Evolutionary conservation across 2,888 invertebrate genomes (phyloP), one percentile per base, ranked within the genome.

Genomic region (Hemaris fuciformis): DNA sequence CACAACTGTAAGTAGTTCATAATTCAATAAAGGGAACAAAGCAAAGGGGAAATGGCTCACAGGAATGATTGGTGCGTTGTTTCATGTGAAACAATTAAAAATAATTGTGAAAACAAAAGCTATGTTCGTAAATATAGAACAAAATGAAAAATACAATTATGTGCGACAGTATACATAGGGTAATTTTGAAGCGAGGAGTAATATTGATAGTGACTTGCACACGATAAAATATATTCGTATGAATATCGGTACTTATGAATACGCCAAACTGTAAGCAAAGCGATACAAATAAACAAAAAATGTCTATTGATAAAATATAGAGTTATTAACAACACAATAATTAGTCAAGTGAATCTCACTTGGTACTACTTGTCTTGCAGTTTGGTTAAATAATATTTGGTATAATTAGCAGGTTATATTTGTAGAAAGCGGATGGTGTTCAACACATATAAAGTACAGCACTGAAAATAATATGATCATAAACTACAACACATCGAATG

Each of bases 401-500:
- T n/a, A 38, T 74, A 80, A 76, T 75, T 83, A 84, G 83, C 80
- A 70, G 73, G 77, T 80, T 75, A 73, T 65, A 81, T 81, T 84
- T 90, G 88, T 85, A 88, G 91, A 91, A 91, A 91, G 92, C 91
- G 92, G 91, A 92, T 92, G 92, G 92, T 91, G 92, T 91, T 91
- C 83, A 87, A 89, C 86, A 88, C 77, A 87, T 80, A 85, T 78
- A 82, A 77, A 79, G 79, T 83, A 89, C 85, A 85, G 81, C 87
- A 89, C 85, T 85, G 84, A 85, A 85, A 83, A 84, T 77, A 86
- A 84, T 64, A 84, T 81, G 81, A 84, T 80, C 73, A 81, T 80
- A 72, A 72, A 73, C 77, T 74, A 77, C 74, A 80, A 79, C 80
- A 84, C 84, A 77, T 79, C 70, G 74, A 72, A 77, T 79, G 73